Conservation (phyloP, 2,888 invertebrate species). For the Synanthedon vespiformis region DNA sequence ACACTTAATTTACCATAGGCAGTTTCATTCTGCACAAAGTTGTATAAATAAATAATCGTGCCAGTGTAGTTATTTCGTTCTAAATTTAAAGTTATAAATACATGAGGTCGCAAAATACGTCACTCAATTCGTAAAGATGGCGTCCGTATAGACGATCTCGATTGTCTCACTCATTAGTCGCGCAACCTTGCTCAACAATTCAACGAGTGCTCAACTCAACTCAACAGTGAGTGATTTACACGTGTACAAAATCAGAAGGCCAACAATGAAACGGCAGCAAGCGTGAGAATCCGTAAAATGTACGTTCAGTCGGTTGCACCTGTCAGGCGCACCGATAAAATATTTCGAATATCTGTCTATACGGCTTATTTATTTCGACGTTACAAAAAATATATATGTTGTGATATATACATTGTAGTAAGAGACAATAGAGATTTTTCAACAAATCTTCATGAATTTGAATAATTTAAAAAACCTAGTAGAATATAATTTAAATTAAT, state of each 20-base stretch:
- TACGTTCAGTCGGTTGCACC: conserved; percentile 16
- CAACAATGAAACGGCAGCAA: conserved; percentile 22
- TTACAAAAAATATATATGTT: too few relatives aligned
- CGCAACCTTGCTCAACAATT: conserved; percentile 46
- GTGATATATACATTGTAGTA: too few relatives aligned
- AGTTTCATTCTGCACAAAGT: too few relatives aligned
- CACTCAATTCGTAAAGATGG: conserved; percentile 49
- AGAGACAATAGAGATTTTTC: too few relatives aligned
- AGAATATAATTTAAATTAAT: too few relatives aligned
- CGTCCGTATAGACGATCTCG: conserved; percentile 42
- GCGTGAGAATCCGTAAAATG: conserved; percentile 34
- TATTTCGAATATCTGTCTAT: background rate
- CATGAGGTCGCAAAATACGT: conserved; percentile 44
- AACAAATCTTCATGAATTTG: too few relatives aligned
- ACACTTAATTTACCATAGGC: too few relatives aligned
- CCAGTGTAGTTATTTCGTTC: conserved; percentile 39
- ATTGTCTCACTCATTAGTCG: conserved; percentile 42
- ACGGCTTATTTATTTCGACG: too few relatives aligned
- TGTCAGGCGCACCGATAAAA: conserved; percentile 8
- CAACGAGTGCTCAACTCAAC: conserved; percentile 7
- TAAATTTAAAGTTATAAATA: conserved; percentile 51
- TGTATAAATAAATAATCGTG: too few relatives aligned
- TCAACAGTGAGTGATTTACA: conserved; percentile 32
- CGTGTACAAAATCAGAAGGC: conserved; percentile 33
- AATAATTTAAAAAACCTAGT: too few relatives aligned